Conservation (phyloP, 1,140 invertebrate species). For the Bathynomus jamesi region DNA sequence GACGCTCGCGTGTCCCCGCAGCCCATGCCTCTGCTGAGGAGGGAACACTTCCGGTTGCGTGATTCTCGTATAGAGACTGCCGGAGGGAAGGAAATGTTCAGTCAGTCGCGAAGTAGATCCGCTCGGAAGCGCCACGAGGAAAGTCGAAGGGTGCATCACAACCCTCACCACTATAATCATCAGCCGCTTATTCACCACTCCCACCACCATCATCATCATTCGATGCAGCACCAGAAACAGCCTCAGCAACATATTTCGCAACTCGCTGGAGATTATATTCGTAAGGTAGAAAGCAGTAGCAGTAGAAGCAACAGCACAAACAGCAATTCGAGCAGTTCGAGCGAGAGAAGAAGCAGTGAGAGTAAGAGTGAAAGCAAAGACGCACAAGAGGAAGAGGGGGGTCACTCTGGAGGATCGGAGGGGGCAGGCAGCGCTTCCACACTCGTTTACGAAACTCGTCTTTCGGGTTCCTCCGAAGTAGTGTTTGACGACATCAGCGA, state of each 20-base stretch:
- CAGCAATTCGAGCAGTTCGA: constrained; percentile 3
- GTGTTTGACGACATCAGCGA: constrained; percentile 77
- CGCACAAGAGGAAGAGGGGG: constrained; percentile 6
- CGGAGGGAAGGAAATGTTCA: constrained; percentile 74
- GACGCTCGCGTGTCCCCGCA: constrained; percentile 1
- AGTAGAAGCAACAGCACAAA: constrained; percentile 28
- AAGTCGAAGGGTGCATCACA: constrained; percentile 43
- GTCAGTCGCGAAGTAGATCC: constrained; percentile 70
- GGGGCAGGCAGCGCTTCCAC: constrained; percentile 21
- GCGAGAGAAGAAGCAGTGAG: constrained; percentile 15
- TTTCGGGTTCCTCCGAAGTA: constrained; percentile 60
- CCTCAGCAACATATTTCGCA: not conserved
- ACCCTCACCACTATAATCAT: constrained; percentile 21
- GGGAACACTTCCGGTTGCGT: constrained; percentile 28
- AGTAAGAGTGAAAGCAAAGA: constrained; percentile 17
- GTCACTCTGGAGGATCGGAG: constrained; percentile 22
- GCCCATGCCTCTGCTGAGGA: constrained; percentile 8
- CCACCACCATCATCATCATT: constrained; percentile 20
- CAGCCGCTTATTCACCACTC: constrained; percentile 18
- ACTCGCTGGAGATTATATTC: not conserved
- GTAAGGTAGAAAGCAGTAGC: constrained; percentile 16
- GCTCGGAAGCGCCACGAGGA: constrained; percentile 43
- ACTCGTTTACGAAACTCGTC: constrained; percentile 42
- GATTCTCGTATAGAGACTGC: constrained; percentile 73
- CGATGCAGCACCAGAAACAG: constrained; percentile 15